Evolutionary conservation across 1,140 invertebrate genomes (phyloP), one percentile per base, ranked within the genome.

Genomic region (Pomacea maculata): DNA sequence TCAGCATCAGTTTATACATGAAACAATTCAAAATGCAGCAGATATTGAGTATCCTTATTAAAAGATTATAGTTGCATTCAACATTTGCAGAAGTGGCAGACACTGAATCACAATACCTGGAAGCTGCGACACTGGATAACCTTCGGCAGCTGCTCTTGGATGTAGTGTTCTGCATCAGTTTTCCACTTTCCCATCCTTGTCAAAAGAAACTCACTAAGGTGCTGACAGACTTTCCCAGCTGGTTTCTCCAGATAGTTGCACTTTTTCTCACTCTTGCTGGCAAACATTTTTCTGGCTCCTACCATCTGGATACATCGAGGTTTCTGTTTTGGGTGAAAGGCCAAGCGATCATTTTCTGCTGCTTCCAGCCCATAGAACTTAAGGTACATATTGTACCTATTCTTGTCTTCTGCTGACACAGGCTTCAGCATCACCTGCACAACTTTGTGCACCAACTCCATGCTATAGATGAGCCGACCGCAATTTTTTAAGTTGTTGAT

Each of bases 321-420:
- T 54, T 85, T 85, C 68, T 84, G 73, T 61, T 80, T 75, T 25
- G 85, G 86, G 67, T 84, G 79, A 61, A 81, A 82, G 55, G 71
- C 75, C 29, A 85, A 67, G 25, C 78, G 72, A 29, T 72, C 34
- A 55, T 68, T 75, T n/a, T 77, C 84, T 2, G 54, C 57, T 3
- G 25, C 52, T 29, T 80, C 72, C 15, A 88, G 76, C 25, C 86
- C 87, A 83, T 87, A 88, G 77, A 86, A 87, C 17, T 25, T 77
- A 25, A 83, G 65, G 81, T 67, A 87, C 78, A 79, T 78, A 54
- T 65, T 82, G 34, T 72, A 29, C 45, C 57, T 17, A 19, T 82
- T 79, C 55, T 77, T 78, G 67, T 85, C 68, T 17, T 78, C 67
- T 74, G 25, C 67, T 79, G 61, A 77, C 11, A 78, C 68, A 4